Conservation (phyloP, 2,113 vertebrate genomes). For the Oryzias melastigma region DNA sequence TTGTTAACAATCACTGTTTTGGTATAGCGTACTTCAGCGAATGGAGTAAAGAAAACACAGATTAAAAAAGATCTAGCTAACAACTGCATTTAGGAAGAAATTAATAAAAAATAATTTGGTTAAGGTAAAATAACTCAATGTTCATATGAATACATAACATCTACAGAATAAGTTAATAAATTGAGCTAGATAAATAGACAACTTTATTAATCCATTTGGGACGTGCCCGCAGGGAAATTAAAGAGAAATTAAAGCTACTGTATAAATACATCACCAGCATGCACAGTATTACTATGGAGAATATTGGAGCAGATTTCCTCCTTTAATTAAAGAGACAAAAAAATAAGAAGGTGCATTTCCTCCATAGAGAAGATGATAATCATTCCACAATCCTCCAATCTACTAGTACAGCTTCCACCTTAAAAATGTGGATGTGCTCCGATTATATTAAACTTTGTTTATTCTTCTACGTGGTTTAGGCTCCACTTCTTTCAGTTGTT, state of each 20-base stretch:
- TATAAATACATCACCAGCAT: constrained; percentile 99
- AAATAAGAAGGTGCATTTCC: constrained; percentile 95
- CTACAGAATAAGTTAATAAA: constrained; percentile 98
- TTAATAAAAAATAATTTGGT: constrained; percentile 87
- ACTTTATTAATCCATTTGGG: no score
- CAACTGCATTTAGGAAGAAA: constrained; percentile 83
- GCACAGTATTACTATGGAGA: constrained; percentile 96
- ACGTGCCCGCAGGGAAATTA: no score
- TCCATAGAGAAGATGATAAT: constrained; percentile 80
- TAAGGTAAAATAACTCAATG: constrained; percentile 87
- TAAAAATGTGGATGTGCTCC: constrained; percentile 72
- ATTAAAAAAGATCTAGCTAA: constrained; percentile 81
- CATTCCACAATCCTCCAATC: constrained; percentile 85
- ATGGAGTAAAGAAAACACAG: constrained; percentile 77
- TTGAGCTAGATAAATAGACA: no score
- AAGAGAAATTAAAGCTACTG: no score
- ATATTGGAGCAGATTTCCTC: constrained; percentile 95
- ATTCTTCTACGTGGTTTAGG: constrained; percentile 83
- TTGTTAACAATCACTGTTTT: constrained; percentile 94
- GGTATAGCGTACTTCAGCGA: constrained; percentile 91
- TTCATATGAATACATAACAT: constrained; percentile 99
- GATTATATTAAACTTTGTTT: constrained; percentile 51
- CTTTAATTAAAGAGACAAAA: constrained; percentile 92
- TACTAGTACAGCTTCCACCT: constrained; percentile 84
- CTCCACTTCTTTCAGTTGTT: constrained; percentile 57